Evolutionary conservation across 2,113 vertebrate genomes (phyloP).

Genomic region (Marmota flaviventris): DNA sequence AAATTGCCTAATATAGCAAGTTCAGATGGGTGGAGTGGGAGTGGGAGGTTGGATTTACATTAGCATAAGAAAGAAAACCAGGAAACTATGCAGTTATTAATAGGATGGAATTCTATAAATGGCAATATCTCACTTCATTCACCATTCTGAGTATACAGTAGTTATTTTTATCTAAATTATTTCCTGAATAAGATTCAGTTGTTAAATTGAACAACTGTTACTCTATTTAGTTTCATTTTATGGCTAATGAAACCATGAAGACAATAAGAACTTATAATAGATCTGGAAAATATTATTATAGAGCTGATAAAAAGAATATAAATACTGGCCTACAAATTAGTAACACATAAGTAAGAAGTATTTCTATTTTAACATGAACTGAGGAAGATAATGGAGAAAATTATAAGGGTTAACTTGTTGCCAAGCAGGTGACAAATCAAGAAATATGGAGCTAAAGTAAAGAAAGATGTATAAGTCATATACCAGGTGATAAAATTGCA

Average conservation of each 20-base stretch:
- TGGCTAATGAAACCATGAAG: conserved; percentile 76
- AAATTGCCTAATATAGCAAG: neutral
- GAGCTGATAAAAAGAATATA: conserved; percentile 64
- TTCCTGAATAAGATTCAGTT: conserved; percentile 79
- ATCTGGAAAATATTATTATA: conserved; percentile 74
- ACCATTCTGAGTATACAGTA: conserved; percentile 65
- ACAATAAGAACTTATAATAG: conserved; percentile 75
- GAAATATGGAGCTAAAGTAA: neutral
- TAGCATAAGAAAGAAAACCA: conserved; percentile 68
- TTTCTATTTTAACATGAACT: conserved; percentile 59
- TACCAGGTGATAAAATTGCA: neutral
- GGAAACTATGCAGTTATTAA: conserved; percentile 67
- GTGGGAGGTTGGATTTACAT: conserved; percentile 16
- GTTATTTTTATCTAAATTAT: conserved; percentile 82
- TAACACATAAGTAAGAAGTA: conserved; percentile 60
- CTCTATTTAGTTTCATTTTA: conserved; percentile 78
- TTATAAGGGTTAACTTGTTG: neutral
- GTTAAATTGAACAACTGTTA: conserved; percentile 80
- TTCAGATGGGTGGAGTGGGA: neutral
- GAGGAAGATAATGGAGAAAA: conserved; percentile 54
- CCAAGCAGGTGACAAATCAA: conserved; percentile 27
- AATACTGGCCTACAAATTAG: conserved; percentile 71
- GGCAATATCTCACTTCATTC: conserved; percentile 43
- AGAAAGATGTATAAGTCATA: conserved; percentile 9
- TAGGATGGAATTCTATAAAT: conserved; percentile 75